These are phyloP conservation scores for Leptinotarsa haldemani DNA, from an alignment of 2,888 invertebrate genomes.

Conservation along the genomic window DNA sequence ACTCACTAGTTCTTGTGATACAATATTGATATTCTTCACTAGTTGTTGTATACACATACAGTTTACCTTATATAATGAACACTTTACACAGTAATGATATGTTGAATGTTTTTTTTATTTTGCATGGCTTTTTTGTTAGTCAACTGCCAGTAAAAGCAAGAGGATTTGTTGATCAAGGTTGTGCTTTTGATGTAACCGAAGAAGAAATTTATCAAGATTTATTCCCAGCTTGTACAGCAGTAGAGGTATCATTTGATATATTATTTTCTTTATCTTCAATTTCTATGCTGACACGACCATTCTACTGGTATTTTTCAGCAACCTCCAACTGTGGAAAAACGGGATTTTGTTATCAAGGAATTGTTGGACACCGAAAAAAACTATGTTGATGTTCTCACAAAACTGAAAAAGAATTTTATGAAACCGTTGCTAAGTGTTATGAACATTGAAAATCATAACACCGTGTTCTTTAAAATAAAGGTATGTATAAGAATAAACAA, in stretches of 20 bases:
- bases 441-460: conserved; percentile 78
- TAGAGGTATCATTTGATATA: conserved; percentile 53
- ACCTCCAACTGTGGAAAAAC: conserved; percentile 75
- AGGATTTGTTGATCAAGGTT: conserved; percentile 52
- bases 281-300: too few relatives aligned
- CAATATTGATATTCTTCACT: too few relatives aligned
- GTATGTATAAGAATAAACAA: conserved; percentile 66
- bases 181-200: conserved; percentile 70
- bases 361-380: conserved; percentile 97
- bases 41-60: too few relatives aligned
- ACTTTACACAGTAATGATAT: conserved; percentile 24
- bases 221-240: conserved; percentile 73
- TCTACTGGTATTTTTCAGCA: conserved; percentile 47
- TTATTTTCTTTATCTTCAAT: too few relatives aligned
- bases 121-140: conserved; percentile 62
- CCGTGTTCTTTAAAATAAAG: conserved; percentile 91
- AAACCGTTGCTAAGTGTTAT: conserved; percentile 77
- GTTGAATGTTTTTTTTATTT: conserved; percentile 38
- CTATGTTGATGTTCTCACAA: conserved; percentile 92
- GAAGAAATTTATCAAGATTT: conserved; percentile 96
- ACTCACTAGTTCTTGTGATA: too few relatives aligned
- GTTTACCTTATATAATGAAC: neutral
- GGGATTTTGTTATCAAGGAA: conserved; percentile 94
- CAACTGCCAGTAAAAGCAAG: conserved; percentile 56
- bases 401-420: conserved; percentile 84